These are phyloP conservation scores for Ariolimax columbianus DNA, from an alignment of 2,888 invertebrate species.

Conservation along the genomic window DNA sequence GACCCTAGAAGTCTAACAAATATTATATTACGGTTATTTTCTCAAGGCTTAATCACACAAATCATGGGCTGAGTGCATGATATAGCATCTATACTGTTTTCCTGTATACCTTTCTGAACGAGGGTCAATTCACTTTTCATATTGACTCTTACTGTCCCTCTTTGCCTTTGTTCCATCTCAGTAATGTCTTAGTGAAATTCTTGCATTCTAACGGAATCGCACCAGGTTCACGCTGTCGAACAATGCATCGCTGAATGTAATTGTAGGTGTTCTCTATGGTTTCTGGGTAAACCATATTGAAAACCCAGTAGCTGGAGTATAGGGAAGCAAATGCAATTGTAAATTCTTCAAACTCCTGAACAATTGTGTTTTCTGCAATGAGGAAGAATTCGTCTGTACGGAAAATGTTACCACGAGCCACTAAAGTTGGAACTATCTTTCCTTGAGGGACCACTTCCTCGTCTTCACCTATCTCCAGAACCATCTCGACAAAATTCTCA, in stretches of 20 bases:
- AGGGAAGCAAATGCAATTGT: slow-evolving; percentile 73
- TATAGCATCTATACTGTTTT: too few species aligned
- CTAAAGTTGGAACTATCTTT: slow-evolving; percentile 73
- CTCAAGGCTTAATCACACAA: too few species aligned
- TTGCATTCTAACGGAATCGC: slow-evolving; percentile 43
- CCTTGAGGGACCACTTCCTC: slow-evolving; percentile 71
- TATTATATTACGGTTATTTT: too few species aligned
- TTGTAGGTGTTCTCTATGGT: slow-evolving; percentile 72
- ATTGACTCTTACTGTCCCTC: slow-evolving; percentile 32
- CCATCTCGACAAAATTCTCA: slow-evolving; percentile 73
- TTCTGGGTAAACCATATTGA: slow-evolving; percentile 74
- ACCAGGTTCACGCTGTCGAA: slow-evolving; percentile 50
- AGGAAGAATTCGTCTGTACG: slow-evolving; percentile 74
- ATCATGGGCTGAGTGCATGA: too few species aligned
- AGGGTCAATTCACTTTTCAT: neutral
- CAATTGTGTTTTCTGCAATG: slow-evolving; percentile 71
- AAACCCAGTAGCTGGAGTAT: slow-evolving; percentile 74
- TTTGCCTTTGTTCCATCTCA: slow-evolving; percentile 49
- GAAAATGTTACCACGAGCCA: slow-evolving; percentile 71
- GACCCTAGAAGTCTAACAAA: too few species aligned
- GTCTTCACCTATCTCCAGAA: slow-evolving; percentile 69
- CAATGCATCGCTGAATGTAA: slow-evolving; percentile 52
- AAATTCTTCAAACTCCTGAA: slow-evolving; percentile 75
- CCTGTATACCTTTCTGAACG: neutral
- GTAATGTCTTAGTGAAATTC: slow-evolving; percentile 49